Evolutionary conservation across 2,888 invertebrate genomes (phyloP), one percentile per base, ranked within the genome.

Genomic region (Agrochola circellaris): DNA sequence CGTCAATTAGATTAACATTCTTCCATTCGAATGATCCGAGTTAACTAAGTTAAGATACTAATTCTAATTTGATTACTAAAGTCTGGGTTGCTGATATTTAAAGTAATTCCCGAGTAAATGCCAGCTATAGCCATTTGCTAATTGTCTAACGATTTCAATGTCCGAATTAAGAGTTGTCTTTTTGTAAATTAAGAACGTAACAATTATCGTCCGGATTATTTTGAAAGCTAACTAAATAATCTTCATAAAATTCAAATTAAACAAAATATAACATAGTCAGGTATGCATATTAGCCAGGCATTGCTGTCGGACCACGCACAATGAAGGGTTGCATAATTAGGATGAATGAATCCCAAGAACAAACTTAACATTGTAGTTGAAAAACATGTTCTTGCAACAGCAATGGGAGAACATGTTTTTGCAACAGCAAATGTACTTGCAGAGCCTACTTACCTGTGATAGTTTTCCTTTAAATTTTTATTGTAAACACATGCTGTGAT

Each of bases 101-200:
- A 78, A 78, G 67, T 58, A 34, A 82, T 64, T 51, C 26, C 45
- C 26, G 23, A 51, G 48, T 64, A 68, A 79, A 68, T 82, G 68
- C 62, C 67, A 51, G 76, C 76, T 65, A 58, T 34, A 79, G n/a
- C 45, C 51, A 38, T 65, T 77, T 45, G 62, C 78, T 81, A 83
- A 81, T 75, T 77, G 58, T 58, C 51, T 45, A 64, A 79, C 48
- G 56, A 75, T 79, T 64, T 51, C 30, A 67, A 81, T 67, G 48
- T 34, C 56, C 48, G 42, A 73, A 56, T 62, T 62, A 74, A 79
- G 30, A 34, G 58, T 38, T 66, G 61, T 74, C 81, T 51, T 69
- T 82, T 56, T 61, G 54, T 51, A 64, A 81, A 69, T 80, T n/a
- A 34, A 56, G 23, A 45, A 65, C 30, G 38, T n/a, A 38, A 71